phyloP scores from a whole-genome alignment of 2,888 invertebrate genomes.

The Lomographa bimaculata region DNA sequence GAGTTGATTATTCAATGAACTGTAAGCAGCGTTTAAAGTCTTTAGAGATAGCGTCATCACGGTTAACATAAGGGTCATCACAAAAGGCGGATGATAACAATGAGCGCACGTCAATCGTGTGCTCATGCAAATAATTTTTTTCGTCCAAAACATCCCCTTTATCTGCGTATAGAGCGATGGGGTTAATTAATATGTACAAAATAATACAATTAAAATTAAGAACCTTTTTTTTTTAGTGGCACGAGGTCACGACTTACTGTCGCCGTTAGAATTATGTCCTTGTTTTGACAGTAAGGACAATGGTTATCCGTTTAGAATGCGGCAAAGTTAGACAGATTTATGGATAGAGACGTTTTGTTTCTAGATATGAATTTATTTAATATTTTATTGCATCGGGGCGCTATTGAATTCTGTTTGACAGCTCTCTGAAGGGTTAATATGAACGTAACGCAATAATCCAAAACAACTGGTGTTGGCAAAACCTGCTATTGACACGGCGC shows the following conservation, averaged over 20 bases:
- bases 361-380: constrained; percentile 64
- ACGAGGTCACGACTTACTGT: constrained; percentile 78
- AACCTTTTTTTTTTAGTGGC: constrained; percentile 67
- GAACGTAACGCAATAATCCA: constrained; percentile 78
- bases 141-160: constrained; percentile 78
- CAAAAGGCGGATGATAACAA: constrained; percentile 82
- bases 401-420: constrained; percentile 76
- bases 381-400: constrained; percentile 63
- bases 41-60: constrained; percentile 51
- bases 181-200: constrained; percentile 82
- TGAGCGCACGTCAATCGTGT: constrained; percentile 81
- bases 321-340: constrained; percentile 72
- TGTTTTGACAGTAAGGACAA: constrained; percentile 71
- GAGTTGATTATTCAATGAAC: constrained; percentile 52
- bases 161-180: constrained; percentile 73
- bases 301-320: constrained; percentile 51
- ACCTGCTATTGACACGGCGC: constrained; percentile 76
- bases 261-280: constrained; percentile 75
- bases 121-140: constrained; percentile 83
- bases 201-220: constrained; percentile 79
- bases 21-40: constrained; percentile 41
- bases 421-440: constrained; percentile 81
- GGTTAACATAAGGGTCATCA: constrained; percentile 82
- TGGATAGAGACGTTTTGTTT: constrained; percentile 66
- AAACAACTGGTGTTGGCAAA: constrained; percentile 77